Percentiles rank a stretch among this genome's conserved stretches.
Evolutionary conservation across 2,113 vertebrate species (phyloP).

Genomic region (Ageneiosus marmoratus): DNA sequence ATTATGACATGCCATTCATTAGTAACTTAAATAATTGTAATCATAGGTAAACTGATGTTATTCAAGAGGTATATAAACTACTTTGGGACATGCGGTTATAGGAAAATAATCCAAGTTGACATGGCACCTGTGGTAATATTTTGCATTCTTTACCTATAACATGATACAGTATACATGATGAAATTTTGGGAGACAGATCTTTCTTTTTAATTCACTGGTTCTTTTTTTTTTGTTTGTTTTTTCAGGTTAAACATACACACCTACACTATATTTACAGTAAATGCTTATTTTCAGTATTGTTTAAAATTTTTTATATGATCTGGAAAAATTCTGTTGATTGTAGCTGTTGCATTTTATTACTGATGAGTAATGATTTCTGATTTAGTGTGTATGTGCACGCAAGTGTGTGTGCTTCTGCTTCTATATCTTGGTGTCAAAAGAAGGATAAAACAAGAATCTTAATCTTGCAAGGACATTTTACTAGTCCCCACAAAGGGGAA

Average conservation of each 20-base stretch:
- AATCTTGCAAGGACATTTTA: not conserved
- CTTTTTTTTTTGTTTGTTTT: not conserved
- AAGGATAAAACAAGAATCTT: too few relatives aligned
- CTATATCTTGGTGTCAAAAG: too few relatives aligned
- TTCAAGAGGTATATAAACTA: not conserved
- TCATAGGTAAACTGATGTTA: not conserved
- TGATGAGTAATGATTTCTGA: not conserved
- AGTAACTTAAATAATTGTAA: not conserved
- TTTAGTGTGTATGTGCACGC: conserved; percentile 25
- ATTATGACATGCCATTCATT: not conserved
- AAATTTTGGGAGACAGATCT: not conserved
- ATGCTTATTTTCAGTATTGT: not conserved
- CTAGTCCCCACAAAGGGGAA: too few relatives aligned
- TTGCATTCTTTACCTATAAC: not conserved
- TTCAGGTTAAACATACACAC: not conserved
- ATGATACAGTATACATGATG: not conserved
- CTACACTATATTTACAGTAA: not conserved
- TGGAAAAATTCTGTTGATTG: too few relatives aligned
- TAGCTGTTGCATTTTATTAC: not conserved
- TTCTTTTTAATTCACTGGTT: not conserved
- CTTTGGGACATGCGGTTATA: not conserved
- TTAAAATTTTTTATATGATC: not conserved
- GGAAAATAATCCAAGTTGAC: not conserved
- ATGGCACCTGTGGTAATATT: not conserved
- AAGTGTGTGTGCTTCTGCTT: not conserved